Evolutionary conservation across 2,888 invertebrate species (phyloP), one percentile per base, ranked within the genome.

Genomic region (Nowickia ferox): DNA sequence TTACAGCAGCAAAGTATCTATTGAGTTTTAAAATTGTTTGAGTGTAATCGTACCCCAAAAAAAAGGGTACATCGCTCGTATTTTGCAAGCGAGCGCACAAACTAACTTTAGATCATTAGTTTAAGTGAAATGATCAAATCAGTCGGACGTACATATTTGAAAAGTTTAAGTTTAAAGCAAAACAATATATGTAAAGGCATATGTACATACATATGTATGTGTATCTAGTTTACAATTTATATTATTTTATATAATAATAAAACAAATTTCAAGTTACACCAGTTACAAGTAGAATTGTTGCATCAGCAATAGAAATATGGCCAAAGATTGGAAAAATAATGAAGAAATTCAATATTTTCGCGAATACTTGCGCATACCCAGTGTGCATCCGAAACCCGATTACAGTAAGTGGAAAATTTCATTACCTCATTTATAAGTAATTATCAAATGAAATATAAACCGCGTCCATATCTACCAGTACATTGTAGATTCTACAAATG

Each of bases 351-450:
- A 96, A 88, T 96, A 96, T 90, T 97, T 98, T 90, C 94, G 96
- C 77, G 96, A 97, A 90, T 98, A 98, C 94, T 93, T 98, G 74
- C 94, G 95, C 88, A 97, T 98, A 89, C 96, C 97, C 10, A 97
- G 97, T 75, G 97, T 98, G 0, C 98, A 98, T 89, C 98, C 98
- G 0, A 93, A 96, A 90, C 94, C 97, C 8, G 94, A 98, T 92
- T 98, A 98, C 92, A 95, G 98, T 97, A 93, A 95, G 51, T 79
- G 63, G 63, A 63, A 66, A 80, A 57, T 72, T 48, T 48, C 46
- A 15, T 13, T n/a, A 55, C 8, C 13, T 44, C 2, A 30, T 42
- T 42, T 71, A n/a, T 69, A 8, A 42, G 44, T 44, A 19, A 5
- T 57, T 6, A 48, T 61, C 15, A 44, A 59, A n/a, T 57, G 46